A percentile compares a stretch with the other conserved stretches of the same genome.
Evolutionary conservation across 2,113 vertebrate species (phyloP).

Genomic region (Willisornis vidua): DNA sequence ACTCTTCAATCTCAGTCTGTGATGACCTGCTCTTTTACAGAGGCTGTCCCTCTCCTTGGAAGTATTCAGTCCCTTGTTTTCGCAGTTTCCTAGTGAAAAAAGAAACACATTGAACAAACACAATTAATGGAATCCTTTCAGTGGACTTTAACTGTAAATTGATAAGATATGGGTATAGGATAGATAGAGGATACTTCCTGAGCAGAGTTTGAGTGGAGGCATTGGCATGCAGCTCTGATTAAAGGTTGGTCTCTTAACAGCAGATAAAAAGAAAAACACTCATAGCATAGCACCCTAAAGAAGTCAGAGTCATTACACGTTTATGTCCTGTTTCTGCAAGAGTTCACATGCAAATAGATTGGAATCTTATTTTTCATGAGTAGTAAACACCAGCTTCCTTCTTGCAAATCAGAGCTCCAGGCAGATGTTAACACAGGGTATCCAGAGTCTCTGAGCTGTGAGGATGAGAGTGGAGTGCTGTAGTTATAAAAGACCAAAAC

Average conservation of each 20-base stretch:
- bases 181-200: background rate
- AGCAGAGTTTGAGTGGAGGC: background rate
- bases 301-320: background rate
- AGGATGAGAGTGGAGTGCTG: background rate
- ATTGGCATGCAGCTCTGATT: fast-evolving
- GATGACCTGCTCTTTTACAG: background rate
- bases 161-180: background rate
- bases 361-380: background rate
- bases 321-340: background rate
- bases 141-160: background rate
- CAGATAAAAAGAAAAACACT: background rate
- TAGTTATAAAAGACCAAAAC: background rate
- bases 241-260: background rate
- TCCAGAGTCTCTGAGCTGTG: background rate
- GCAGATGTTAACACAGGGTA: no score
- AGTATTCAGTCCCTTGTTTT: background rate
- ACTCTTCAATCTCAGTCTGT: background rate
- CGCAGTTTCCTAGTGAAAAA: background rate
- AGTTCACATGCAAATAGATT: background rate
- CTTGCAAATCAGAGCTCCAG: background rate
- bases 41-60: background rate
- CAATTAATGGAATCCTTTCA: background rate
- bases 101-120: background rate
- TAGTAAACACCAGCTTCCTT: background rate
- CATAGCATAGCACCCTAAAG: background rate